phyloP scores from a whole-genome alignment of 1,140 invertebrate species.

The Pseudomyrmex dendroicus region DNA sequence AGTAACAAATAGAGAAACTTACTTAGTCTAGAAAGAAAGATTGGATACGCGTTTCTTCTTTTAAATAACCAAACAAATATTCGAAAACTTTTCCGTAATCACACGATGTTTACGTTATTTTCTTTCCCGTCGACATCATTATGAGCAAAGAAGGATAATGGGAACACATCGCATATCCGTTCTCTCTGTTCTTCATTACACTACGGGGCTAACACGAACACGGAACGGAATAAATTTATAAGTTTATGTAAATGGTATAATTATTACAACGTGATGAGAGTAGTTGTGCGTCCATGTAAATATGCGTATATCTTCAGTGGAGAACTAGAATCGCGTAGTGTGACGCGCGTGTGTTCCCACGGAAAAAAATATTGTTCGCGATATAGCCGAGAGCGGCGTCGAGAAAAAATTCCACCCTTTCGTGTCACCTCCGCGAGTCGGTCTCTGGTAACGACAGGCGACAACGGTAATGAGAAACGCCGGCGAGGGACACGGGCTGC shows the following conservation, averaged over 20 bases:
- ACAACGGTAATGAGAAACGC: constrained; percentile 71
- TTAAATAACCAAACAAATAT: constrained; percentile 49
- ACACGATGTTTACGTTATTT: background rate
- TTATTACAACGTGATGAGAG: background rate
- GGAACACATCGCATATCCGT: background rate
- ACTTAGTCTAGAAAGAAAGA: constrained; percentile 8
- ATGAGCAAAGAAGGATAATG: background rate
- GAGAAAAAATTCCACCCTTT: constrained; percentile 61
- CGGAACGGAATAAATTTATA: background rate
- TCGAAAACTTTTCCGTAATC: constrained; percentile 61
- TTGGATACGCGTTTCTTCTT: constrained; percentile 49
- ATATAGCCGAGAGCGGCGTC: constrained; percentile 1
- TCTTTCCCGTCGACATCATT: constrained; percentile 21
- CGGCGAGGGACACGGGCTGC: constrained; percentile 57
- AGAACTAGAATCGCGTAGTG: background rate
- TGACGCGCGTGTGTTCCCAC: constrained; percentile 7
- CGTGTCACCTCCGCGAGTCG: constrained; percentile 27
- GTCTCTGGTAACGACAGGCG: constrained; percentile 56
- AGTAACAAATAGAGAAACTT: too few relatives aligned
- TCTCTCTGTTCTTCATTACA: background rate
- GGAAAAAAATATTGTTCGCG: constrained; percentile 6
- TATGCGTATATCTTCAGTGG: background rate
- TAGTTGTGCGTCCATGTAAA: background rate
- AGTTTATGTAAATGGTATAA: constrained; percentile 18
- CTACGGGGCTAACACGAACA: background rate